Base-by-base conservation (phyloP, 2,113 vertebrate genomes). In the Megaptera novaeangliae region DNA sequence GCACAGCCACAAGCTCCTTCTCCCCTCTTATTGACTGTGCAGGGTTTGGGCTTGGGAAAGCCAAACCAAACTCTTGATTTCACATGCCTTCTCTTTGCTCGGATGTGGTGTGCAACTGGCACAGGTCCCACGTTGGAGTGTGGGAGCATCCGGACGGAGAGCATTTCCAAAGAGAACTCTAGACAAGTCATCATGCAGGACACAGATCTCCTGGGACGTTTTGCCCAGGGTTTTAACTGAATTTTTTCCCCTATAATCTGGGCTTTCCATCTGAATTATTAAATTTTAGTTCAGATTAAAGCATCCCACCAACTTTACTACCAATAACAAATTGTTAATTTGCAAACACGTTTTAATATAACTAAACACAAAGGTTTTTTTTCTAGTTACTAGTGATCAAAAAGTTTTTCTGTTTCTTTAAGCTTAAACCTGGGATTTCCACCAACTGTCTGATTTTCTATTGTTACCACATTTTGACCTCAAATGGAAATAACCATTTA, bases 381-480 rank as follows among this genome's bases (percentile, higher is more conserved):
- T 82, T 68, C 68, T 80, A 96, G 61, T 88, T 97, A 90, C 84
- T 83, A 81, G 52, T 59, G 91, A 98, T 97, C 92, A 98, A 97
- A 98, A 97, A 78, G 77, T 90, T 95, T 85, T 92, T 91, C 41
- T 97, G 95, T 96, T 94, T 98, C 85, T 92, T 96, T 98, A 98
- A 89, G 31, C 61, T 78, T 97, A 95, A 94, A n/a, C 83, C 96
- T 98, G 94, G 97, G 94, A 98, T 94, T 91, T 72, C 59, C 78
- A 97, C 98, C 98, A 98, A 97, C 44, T 84, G 83, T 94, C 91
- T 98, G 94, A 97, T 98, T 97, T 97, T 98, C 94, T 97, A 96
- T 97, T 98, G 97, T 97, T 98, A 97, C 96, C 96, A 98, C 96
- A 97, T 97, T 98, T 98, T 98, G 96, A 98, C 97, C 98, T 98